phyloP scores from a whole-genome alignment of 2,888 invertebrate species.

The Microctonus brassicae region DNA sequence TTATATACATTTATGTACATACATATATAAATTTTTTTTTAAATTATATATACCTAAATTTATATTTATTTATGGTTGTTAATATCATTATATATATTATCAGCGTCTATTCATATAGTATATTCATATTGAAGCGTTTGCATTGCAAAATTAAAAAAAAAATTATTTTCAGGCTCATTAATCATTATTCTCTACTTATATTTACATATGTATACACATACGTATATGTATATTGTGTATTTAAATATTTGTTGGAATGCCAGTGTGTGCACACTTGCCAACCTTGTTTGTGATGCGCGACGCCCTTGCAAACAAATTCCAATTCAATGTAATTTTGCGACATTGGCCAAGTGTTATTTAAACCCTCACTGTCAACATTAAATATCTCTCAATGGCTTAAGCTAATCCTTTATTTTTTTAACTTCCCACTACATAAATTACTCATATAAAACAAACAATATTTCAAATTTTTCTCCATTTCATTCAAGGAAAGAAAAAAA shows the following conservation, averaged over 20 bases:
- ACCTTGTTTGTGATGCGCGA: conserved; percentile 10
- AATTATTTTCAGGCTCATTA: not conserved
- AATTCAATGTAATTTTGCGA: conserved; percentile 25
- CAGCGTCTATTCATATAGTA: too few relatives aligned
- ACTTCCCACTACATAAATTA: not conserved
- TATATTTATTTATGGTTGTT: too few relatives aligned
- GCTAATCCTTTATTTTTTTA: not conserved
- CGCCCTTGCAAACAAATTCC: conserved; percentile 19
- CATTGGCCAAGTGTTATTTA: conserved; percentile 23
- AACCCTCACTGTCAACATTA: not conserved
- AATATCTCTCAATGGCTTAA: not conserved
- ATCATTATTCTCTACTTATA: not conserved
- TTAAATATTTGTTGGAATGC: not conserved
- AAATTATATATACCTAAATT: too few relatives aligned
- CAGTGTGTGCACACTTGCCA: conserved; percentile 7
- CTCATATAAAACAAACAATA: not conserved
- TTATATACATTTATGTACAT: too few relatives aligned
- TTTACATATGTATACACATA: not conserved
- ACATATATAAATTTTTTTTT: too few relatives aligned
- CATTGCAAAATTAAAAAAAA: not conserved
- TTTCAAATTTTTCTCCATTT: not conserved
- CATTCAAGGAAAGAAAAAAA: not conserved
- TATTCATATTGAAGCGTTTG: not conserved
- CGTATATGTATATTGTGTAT: too few relatives aligned
- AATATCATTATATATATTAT: too few relatives aligned